Conservation (phyloP, 2,888 invertebrate species). For the Rhorus exstirpatorius region DNA sequence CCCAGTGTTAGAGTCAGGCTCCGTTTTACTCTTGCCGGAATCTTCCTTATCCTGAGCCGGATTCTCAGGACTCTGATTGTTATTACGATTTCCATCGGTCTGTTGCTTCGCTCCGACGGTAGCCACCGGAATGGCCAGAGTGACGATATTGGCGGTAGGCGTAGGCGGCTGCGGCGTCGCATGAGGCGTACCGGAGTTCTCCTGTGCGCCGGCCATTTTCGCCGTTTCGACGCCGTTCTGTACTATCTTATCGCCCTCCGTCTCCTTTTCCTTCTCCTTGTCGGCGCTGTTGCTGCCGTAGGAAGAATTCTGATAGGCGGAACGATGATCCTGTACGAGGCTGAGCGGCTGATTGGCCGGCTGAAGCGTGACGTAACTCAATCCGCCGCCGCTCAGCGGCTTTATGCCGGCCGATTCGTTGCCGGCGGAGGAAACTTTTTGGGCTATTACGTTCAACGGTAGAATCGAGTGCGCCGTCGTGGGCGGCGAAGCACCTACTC, state of each 20-base stretch:
- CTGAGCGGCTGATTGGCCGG: constrained; percentile 83
- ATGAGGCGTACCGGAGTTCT: constrained; percentile 1
- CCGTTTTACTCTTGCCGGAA: constrained; percentile 62
- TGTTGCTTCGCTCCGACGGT: constrained; percentile 70
- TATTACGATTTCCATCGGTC: constrained; percentile 80
- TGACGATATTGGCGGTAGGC: constrained; percentile 24
- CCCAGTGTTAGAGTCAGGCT: constrained; percentile 61
- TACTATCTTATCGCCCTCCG: constrained; percentile 80
- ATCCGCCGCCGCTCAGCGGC: constrained; percentile 79
- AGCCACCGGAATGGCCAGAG: not conserved
- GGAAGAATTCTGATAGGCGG: constrained; percentile 80
- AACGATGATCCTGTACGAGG: constrained; percentile 84
- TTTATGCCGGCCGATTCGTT: constrained; percentile 78
- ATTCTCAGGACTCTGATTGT: constrained; percentile 80
- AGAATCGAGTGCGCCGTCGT: constrained; percentile 83
- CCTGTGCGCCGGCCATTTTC: constrained; percentile 76
- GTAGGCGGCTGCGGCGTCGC: constrained; percentile 21
- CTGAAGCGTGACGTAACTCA: constrained; percentile 83
- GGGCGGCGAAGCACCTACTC: constrained; percentile 81
- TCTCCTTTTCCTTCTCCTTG: constrained; percentile 73
- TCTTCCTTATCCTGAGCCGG: constrained; percentile 70
- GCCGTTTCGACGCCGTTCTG: constrained; percentile 80
- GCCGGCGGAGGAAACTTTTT: constrained; percentile 80
- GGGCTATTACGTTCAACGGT: constrained; percentile 84
- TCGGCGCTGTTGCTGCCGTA: constrained; percentile 74